Conservation (phyloP, 2,797 vertebrate genomes). For the Knipowitschia caucasica region DNA sequence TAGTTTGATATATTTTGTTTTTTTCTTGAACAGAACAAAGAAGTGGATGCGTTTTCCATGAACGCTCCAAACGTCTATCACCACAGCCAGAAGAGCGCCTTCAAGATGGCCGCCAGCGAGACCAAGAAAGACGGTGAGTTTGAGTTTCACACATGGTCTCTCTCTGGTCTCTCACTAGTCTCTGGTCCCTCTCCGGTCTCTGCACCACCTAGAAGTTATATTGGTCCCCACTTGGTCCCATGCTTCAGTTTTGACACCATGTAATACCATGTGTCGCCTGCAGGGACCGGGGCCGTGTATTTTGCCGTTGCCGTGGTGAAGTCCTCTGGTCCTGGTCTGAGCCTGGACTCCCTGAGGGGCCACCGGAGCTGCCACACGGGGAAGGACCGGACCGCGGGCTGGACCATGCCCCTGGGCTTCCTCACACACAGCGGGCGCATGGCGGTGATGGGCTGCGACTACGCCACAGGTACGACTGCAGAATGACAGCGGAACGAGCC, state of each 20-base stretch:
- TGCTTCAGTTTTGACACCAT: no score
- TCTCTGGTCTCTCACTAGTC: no score
- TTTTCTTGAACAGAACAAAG: constrained; percentile 69
- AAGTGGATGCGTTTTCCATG: constrained; percentile 85
- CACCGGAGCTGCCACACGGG: constrained; percentile 89
- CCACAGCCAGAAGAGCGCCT: constrained; percentile 74
- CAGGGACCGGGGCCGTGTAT: constrained; percentile 73
- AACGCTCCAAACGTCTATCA: constrained; percentile 76
- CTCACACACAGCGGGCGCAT: constrained; percentile 84
- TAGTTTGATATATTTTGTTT: no score
- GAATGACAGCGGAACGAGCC: no score
- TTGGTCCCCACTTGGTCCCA: no score
- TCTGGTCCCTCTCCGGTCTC: no score
- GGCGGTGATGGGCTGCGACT: constrained; percentile 85
- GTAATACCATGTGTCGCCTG: not conserved
- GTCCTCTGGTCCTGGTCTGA: constrained; percentile 69
- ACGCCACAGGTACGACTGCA: constrained; percentile 74
- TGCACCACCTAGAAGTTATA: no score
- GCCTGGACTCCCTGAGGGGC: constrained; percentile 79
- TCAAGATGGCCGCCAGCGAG: constrained; percentile 87
- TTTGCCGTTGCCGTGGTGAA: constrained; percentile 89
- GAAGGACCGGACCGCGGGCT: constrained; percentile 85
- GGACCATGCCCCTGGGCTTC: constrained; percentile 89
- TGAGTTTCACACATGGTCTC: not conserved
- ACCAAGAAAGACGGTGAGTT: constrained; percentile 79